Evolutionary conservation across 2,113 vertebrate genomes (phyloP), one percentile per base, ranked within the genome.

Genomic region (Chauna torquata): DNA sequence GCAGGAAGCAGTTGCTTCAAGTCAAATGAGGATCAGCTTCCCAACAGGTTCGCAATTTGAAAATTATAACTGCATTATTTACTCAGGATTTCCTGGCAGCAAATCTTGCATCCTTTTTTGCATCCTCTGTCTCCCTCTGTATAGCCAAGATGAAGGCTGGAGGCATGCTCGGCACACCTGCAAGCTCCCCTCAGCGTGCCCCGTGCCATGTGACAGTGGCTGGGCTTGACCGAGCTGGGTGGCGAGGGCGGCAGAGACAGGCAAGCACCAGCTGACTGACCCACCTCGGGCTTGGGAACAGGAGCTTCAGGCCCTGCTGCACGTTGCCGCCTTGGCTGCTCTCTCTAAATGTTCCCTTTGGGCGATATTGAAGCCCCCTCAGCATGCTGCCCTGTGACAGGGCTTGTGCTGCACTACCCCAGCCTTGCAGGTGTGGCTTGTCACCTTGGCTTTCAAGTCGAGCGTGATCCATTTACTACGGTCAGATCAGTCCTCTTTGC

Each of bases 31-130:
- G 45, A 91, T 92, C 50, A 50, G 23, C 36, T 87, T n/a, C 42
- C n/a, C 1, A 3, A 27, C n/a, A 71, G n/a, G 23, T 85, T 88
- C 75, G 34, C 44, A 57, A 44, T 76, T 78, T 91, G 65, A 75
- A 76, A 92, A 82, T 75, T 65, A 94, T 89, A 88, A n/a, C 11
- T 24, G 32, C n/a, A 18, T 81, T 91, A 88, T 86, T 96, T 86
- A 84, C 72, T 92, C 83, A 80, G 59, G 50, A 70, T 83, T 88
- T 93, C 78, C 71, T 94, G 64, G 62, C 75, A 82, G 79, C 49
- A 88, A 86, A 65, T n/a, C 25, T 42, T 5, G 0, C 34, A 36
- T 86, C 52, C n/a, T 65, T 50, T 85, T 79, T 59, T 69, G 61
- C 44, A 82, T 80, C 20, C 49, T 88, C 45, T 0, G 1, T 57